phyloP scores from a whole-genome alignment of 1,140 invertebrate species.

The Pogonognathellus flavescens region DNA sequence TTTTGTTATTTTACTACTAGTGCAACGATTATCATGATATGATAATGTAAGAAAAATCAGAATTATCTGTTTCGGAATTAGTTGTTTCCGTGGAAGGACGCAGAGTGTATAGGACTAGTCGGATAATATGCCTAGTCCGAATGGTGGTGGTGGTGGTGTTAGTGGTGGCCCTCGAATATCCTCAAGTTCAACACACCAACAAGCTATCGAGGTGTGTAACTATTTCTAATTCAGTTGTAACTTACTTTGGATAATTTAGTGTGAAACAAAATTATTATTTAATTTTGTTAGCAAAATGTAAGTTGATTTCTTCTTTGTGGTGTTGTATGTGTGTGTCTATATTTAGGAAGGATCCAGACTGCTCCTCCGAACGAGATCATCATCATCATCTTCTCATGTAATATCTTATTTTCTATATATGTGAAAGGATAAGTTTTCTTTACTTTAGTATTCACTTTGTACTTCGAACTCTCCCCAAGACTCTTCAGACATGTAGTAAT shows the following conservation, averaged over 20 bases:
- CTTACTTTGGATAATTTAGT: too few species aligned
- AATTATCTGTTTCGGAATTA: neutral
- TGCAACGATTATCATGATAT: neutral
- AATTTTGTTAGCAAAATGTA: neutral
- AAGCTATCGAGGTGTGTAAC: constrained; percentile 32
- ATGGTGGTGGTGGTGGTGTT: constrained; percentile 6
- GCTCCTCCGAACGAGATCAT: constrained; percentile 21
- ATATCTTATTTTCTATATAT: neutral
- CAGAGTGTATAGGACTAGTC: neutral
- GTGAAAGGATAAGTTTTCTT: neutral
- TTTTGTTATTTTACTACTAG: neutral
- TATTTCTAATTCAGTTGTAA: too few species aligned
- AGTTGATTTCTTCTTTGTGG: neutral
- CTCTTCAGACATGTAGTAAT: neutral
- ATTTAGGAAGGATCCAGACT: constrained; percentile 31
- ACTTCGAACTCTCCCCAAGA: too few species aligned
- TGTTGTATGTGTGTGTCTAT: neutral
- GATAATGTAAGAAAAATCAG: neutral
- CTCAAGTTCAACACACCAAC: constrained; percentile 42
- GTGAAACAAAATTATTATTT: too few species aligned
- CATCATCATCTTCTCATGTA: constrained; percentile 33
- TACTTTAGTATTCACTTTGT: constrained; percentile 4
- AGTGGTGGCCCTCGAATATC: constrained; percentile 15
- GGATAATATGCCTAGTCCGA: constrained; percentile 33
- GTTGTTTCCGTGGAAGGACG: constrained; percentile 23